Base-by-base conservation (phyloP, 2,113 vertebrate species). In the Rousettus leschenaultii region DNA sequence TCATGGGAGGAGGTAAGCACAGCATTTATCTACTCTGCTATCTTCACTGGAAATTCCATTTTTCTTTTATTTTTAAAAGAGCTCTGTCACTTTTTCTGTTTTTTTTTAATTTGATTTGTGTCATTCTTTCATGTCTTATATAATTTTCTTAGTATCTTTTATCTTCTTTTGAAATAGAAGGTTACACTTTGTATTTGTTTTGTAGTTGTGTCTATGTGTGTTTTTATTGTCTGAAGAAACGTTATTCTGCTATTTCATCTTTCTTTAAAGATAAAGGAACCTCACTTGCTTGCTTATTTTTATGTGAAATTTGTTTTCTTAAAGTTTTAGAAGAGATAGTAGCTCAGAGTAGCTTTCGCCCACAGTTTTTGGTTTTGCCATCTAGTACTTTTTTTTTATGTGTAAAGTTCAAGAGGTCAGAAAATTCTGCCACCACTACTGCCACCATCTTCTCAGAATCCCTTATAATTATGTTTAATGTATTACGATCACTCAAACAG, bases 251-350 rank as follows among this genome's bases (percentile, higher is more conserved):
- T 28, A 22, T 70, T 77, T 89, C 82, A 86, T 90, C 74, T 92
- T 61, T 55, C 73, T 74, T 55, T 87, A 51, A 84, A 89, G 74
- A 92, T 90, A 82, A 86, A 51, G 15, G 15, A 16, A 89, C 59
- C 73, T 94, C 51, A 63, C 57, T 71, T 92, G 28, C 59, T 70
- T 92, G 51, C 43, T 94, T 68, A 82, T 82, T 89, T 89, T 82
- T 86, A 73, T 71, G 30, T 89, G 65, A 88, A 84, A 91, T 94
- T 82, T 21, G 12, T 88, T 97, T 91, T 79, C 65, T 71, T 53
- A 7, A 92, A 95, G 94, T 74, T 79, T 83, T 77, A 88, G 83
- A 93, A 93, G 3, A 38, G 53, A 33, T 21, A 16, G 30, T 53
- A 26, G 57, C 35, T 82, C 28, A 21, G 55, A 57, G n/a, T 82